Evolutionary conservation across 2,797 vertebrate species (phyloP).

Genomic region (Alcedo quadribrachys): DNA sequence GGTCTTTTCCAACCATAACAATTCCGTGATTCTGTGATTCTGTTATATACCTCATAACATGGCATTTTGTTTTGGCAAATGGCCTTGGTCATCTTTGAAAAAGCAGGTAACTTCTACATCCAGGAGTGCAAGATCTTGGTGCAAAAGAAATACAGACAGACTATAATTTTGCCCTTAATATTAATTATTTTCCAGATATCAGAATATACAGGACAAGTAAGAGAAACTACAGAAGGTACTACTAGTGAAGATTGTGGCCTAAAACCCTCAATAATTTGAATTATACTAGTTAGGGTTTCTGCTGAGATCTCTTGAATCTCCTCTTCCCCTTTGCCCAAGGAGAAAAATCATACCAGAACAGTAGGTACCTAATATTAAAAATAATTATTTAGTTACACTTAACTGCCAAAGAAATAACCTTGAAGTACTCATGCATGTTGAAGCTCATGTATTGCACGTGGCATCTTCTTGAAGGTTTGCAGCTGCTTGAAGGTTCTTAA

Average conservation of each 20-base stretch:
- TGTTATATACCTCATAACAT: neutral
- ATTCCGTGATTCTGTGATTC: too few species aligned
- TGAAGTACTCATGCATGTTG: neutral
- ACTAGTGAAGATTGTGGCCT: neutral
- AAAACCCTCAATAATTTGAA: neutral
- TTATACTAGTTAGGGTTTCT: neutral
- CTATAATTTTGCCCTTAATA: neutral
- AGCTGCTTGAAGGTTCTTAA: neutral
- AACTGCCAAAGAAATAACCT: neutral
- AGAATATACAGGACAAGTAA: neutral
- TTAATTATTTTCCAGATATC: neutral
- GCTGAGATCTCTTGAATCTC: neutral
- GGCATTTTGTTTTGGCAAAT: neutral
- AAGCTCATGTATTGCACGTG: neutral
- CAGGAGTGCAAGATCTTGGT: neutral
- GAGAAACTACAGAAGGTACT: neutral
- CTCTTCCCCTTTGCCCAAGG: neutral
- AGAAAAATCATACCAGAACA: neutral
- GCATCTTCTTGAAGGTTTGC: too few species aligned
- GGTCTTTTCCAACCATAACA: too few species aligned
- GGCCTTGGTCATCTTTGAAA: neutral
- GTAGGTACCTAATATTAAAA: neutral
- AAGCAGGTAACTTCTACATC: neutral
- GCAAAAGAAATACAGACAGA: neutral
- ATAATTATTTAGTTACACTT: neutral